Evolutionary conservation across 2,797 vertebrate genomes (phyloP), one percentile per base, ranked within the genome.

Genomic region (Hybognathus amarus): DNA sequence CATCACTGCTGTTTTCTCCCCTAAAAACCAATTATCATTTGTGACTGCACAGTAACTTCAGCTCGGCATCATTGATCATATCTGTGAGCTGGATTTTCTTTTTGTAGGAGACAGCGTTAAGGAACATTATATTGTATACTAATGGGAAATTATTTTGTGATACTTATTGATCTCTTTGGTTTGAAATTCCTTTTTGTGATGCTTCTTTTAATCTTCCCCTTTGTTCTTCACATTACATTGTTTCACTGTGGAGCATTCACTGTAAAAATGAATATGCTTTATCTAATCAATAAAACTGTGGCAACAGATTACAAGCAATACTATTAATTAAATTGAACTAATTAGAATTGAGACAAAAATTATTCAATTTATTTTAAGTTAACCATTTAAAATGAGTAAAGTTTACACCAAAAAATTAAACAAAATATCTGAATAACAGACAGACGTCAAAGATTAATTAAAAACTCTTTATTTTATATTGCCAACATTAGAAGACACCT

Each of bases 41-140:
- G 70, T 30, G 22, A 77, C 77, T 70, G 74, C 66, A 85, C 76
- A 83, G 86, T 30, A 81, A 54, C 87, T 85, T 84, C 74, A 63
- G 54, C 30, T 80, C 13, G 24, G 79, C 40, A 47, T 80, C 68
- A 80, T 40, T 70, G 36, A 80, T 47, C 30, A 33, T 6, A 79
- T 69, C n/a, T n/a, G 67, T 30, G 6, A 70, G 47, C 52, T 30
- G 24, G 17, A 2, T 45, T 71, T 70, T 5, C 36, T 69, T 13
- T 30, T 12, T 30, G 59, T 8, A 6, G 59, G 12, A 6, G 61
- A 63, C 15, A 8, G 61, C 1, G 2, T 63, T 63, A 30, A 27
- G 27, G 13, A 17, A 30, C 27, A 63, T 63, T 63, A 30, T 63
- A 30, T 3, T 63, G 13, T 63, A 30, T 7, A 63, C 5, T 63